A percentile compares a stretch with the other conserved stretches of the same genome.
phyloP scores from a whole-genome alignment of 2,113 vertebrate species.

The Xiphophorus couchianus region DNA sequence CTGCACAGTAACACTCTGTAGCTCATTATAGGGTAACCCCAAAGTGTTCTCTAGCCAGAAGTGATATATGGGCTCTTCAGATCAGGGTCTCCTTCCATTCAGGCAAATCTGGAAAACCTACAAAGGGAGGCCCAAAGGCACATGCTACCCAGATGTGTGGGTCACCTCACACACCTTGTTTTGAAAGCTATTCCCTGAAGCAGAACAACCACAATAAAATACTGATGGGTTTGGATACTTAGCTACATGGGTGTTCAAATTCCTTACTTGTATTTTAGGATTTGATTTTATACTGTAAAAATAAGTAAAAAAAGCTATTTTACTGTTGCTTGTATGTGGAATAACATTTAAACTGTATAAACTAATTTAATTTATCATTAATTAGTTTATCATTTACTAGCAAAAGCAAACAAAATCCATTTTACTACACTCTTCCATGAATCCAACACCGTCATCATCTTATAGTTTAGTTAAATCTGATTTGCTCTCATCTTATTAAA shows the following conservation, averaged over 20 bases:
- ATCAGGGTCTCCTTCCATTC: too few relatives aligned
- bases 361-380: background rate
- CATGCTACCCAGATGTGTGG: too few relatives aligned
- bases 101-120: too few relatives aligned
- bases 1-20: too few relatives aligned
- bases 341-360: background rate
- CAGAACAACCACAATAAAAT: too few relatives aligned
- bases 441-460: background rate
- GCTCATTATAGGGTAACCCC: too few relatives aligned
- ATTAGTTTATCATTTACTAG: background rate
- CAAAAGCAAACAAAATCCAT: background rate
- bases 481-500: background rate
- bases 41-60: too few relatives aligned
- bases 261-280: background rate
- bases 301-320: background rate
- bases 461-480: background rate
- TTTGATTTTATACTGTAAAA: background rate
- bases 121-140: too few relatives aligned
- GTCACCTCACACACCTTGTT: too few relatives aligned
- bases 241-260: background rate
- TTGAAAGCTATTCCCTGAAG: too few relatives aligned
- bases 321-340: background rate
- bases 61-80: too few relatives aligned
- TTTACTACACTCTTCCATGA: background rate
- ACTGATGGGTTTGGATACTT: too few relatives aligned